Evolutionary conservation across 2,113 vertebrate genomes (phyloP), one percentile per base, ranked within the genome.

Genomic region (Rana temporaria): DNA sequence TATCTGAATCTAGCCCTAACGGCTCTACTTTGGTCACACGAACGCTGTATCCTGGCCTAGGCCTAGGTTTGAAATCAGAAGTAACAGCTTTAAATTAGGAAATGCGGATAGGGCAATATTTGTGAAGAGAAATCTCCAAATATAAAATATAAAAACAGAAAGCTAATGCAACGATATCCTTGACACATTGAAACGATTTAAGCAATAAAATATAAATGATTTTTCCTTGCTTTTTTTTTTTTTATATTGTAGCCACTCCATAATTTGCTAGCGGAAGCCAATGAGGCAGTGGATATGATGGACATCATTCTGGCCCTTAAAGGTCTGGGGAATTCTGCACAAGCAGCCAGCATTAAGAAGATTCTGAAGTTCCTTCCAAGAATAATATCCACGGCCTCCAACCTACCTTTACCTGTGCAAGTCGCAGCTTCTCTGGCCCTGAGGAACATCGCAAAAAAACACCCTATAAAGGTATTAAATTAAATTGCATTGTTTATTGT

Each of bases 311-410:
- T 93, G 22, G 86, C 86, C 69, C 77, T 92, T 86, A 93, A 92
- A 84, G 75, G 86, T 11, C 82, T 90, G 42, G 90, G 89, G 17
- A 92, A 93, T 66, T 79, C 87, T 22, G 89, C 88, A 20, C 86
- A 91, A 64, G 81, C 80, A 48, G 71, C 84, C 20, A 86, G 88
- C 63, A 83, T 90, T 62, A 93, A 92, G 77, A 84, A 82, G 19
- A 90, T 92, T 66, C 86, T 84, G 85, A 92, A 92, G 64, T 88
- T 87, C 87, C 85, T 93, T 57, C 88, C 88, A 34, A 85, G 84
- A 11, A 88, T 88, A 73, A 80, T 85, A 78, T 32, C 85, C 22
- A 15, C 74, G 53, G 82, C 84, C 32, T 86, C 67, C 0, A 79
- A 86, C 63, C 63, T 86, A 53, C 86, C 89, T 0, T 16, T 79